These are phyloP conservation scores for Danio choprae DNA, from an alignment of 2,797 vertebrate species.

Conservation along the genomic window DNA sequence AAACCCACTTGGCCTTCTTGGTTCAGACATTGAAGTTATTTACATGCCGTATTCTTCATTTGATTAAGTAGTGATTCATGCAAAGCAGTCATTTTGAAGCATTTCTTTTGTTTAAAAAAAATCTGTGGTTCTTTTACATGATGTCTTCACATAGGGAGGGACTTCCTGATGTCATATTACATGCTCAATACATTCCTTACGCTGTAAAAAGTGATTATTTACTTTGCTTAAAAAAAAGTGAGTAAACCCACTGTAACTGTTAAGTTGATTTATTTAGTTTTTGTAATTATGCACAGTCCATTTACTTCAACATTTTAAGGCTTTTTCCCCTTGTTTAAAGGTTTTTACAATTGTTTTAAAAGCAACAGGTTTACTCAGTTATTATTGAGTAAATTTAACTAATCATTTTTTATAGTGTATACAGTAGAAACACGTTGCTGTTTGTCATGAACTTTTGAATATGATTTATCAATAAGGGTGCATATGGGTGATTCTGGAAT, in stretches of 20 bases:
- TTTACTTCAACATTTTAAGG: too few species aligned
- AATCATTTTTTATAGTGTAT: background rate
- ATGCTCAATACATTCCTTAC: too few species aligned
- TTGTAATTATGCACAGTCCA: too few species aligned
- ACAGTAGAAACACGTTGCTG: background rate
- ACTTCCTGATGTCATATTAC: background rate
- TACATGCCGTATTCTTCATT: conserved; percentile 1
- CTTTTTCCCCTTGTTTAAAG: too few species aligned
- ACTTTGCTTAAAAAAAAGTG: too few species aligned
- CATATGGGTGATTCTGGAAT: background rate
- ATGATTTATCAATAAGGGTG: background rate
- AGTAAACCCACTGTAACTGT: too few species aligned
- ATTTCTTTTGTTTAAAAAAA: background rate
- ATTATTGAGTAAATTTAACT: too few species aligned
- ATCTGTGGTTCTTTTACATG: background rate
- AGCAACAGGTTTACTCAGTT: too few species aligned
- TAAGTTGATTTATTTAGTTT: too few species aligned
- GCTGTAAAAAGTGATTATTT: too few species aligned
- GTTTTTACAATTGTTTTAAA: too few species aligned
- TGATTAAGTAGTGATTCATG: background rate
- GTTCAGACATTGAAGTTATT: background rate
- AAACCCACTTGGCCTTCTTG: background rate
- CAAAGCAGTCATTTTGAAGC: background rate
- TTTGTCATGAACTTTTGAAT: background rate
- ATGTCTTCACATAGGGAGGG: background rate